phyloP scores from a whole-genome alignment of 2,888 invertebrate genomes.

The Agrotis exclamationis region DNA sequence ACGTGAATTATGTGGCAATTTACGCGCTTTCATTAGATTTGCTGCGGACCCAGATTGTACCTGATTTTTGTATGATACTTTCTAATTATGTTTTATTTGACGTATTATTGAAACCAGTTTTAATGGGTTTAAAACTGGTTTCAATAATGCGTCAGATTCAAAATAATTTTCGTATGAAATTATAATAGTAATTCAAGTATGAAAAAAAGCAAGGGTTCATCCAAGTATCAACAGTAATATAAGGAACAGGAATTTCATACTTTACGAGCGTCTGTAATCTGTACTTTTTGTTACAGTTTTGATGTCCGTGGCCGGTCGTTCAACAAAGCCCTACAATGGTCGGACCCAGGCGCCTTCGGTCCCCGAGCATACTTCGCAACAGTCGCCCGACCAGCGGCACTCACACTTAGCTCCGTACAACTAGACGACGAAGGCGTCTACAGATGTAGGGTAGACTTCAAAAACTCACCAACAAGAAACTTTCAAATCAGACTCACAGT shows the following conservation, averaged over 20 bases:
- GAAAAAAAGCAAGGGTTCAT: background rate
- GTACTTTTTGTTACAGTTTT: conserved; percentile 92
- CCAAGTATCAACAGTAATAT: too few relatives aligned
- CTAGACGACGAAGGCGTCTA: conserved; percentile 97
- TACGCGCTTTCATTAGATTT: conserved; percentile 52
- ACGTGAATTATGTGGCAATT: conserved; percentile 59
- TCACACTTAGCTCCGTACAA: conserved; percentile 96
- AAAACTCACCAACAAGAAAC: conserved; percentile 96
- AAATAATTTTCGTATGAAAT: background rate
- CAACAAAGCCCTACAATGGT: conserved; percentile 96
- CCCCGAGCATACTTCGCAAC: conserved; percentile 96
- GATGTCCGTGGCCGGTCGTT: conserved; percentile 96
- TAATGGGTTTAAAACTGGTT: background rate
- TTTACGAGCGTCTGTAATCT: background rate
- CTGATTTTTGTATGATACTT: conserved; percentile 27
- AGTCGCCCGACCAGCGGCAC: conserved; percentile 94
- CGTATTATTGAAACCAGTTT: too few relatives aligned
- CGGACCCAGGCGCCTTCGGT: conserved; percentile 95
- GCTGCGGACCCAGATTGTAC: conserved; percentile 10
- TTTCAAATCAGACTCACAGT: conserved; percentile 97
- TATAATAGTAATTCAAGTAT: background rate
- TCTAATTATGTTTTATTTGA: conserved; percentile 31
- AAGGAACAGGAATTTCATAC: too few relatives aligned
- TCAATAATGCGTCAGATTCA: background rate
- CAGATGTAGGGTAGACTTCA: conserved; percentile 97